Percentiles rank a stretch among this genome's conserved stretches.
phyloP scores from a whole-genome alignment of 2,113 vertebrate species.

The Furnarius figulus region DNA sequence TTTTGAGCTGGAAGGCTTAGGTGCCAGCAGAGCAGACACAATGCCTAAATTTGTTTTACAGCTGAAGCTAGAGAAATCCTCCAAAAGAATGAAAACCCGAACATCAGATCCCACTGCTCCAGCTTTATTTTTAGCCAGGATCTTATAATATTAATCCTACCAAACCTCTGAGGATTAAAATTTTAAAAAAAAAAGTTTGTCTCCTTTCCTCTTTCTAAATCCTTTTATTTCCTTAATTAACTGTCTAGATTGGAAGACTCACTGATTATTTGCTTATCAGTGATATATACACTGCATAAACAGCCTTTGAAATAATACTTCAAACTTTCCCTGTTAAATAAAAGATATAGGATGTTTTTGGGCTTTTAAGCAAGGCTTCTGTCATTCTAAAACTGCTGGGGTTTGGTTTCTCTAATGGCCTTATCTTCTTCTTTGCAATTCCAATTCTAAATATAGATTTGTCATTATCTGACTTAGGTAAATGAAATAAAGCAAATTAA shows the following conservation, averaged over 20 bases:
- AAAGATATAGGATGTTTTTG: background rate
- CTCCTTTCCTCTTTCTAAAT: background rate
- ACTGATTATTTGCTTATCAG: background rate
- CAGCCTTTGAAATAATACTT: background rate
- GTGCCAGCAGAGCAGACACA: background rate
- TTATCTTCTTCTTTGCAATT: background rate
- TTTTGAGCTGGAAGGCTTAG: background rate
- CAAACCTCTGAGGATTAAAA: background rate
- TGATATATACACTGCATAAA: background rate
- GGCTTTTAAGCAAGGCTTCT: background rate
- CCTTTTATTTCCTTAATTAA: background rate
- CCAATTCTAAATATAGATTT: background rate
- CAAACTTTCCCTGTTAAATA: background rate
- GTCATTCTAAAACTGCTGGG: background rate
- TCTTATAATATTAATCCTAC: background rate
- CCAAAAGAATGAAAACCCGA: background rate
- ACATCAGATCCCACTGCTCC: background rate
- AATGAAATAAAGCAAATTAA: constrained; percentile 16
- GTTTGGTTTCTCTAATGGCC: background rate
- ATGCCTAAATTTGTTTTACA: background rate
- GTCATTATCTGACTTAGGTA: background rate
- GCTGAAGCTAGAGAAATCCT: background rate
- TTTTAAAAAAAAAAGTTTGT: background rate
- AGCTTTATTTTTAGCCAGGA: background rate
- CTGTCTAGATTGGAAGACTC: background rate